These are phyloP conservation scores for Osmerus eperlanus DNA, from an alignment of 2,113 vertebrate species.

Conservation along the genomic window DNA sequence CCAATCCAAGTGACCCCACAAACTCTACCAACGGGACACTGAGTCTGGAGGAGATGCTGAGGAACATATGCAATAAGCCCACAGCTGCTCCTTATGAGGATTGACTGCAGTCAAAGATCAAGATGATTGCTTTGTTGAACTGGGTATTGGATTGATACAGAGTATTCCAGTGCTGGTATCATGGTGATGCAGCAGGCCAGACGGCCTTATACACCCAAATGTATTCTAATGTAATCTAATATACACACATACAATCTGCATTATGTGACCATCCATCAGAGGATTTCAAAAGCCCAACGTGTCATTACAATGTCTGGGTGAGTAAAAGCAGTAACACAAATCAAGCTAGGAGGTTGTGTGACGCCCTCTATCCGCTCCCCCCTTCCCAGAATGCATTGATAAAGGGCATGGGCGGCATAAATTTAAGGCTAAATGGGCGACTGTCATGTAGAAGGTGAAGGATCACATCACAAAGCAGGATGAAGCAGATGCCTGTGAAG, in stretches of 20 bases:
- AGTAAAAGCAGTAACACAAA: conserved; percentile 64
- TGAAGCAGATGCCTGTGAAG: conserved; percentile 68
- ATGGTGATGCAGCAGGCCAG: background rate
- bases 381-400: conserved; percentile 66
- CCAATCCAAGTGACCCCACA: background rate
- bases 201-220: background rate
- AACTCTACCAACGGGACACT: background rate
- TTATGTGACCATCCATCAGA: conserved; percentile 38
- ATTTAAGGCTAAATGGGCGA: conserved; percentile 65
- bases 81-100: background rate
- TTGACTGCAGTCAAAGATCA: background rate
- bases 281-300: conserved; percentile 46
- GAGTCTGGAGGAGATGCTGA: background rate
- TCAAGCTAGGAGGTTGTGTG: conserved; percentile 72
- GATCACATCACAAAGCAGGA: conserved; percentile 63
- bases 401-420: conserved; percentile 72
- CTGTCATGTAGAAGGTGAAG: conserved; percentile 68
- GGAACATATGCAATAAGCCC: background rate
- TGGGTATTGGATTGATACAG: conserved; percentile 4
- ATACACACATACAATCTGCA: conserved; percentile 29
- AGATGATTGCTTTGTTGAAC: background rate
- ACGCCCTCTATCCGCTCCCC: conserved; percentile 76
- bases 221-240: conserved; percentile 26
- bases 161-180: background rate
- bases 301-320: conserved; percentile 56